Evolutionary conservation across 2,113 vertebrate species (phyloP), one percentile per base, ranked within the genome.

Genomic region (Coptodon bakossiorum): DNA sequence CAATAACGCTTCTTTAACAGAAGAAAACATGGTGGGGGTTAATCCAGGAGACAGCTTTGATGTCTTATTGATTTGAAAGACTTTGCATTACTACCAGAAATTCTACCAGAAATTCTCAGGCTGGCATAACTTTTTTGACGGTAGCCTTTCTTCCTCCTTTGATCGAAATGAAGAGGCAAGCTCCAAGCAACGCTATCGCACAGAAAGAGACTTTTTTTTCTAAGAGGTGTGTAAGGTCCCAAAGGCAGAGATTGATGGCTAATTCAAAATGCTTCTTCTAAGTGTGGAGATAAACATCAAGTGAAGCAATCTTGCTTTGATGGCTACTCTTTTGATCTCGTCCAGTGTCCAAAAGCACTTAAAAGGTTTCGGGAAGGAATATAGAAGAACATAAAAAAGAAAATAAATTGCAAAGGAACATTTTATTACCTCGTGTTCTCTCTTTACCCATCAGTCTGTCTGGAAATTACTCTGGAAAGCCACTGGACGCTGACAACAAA

Each of bases 211-310:
- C 52, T 73, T 78, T 50, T 76, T 68, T 17, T 7, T 3, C 40
- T 4, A 6, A 4, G 34, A 73, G 48, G 22, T 57, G 56, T 12
- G 48, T 22, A 43, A 36, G 14, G 38, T 59, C 89, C 79, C 31
- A 50, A 83, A 83, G 76, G 87, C 48, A 78, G 38, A 79, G 19
- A 59, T 38, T 61, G 87, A 81, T 27, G 59, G 79, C 66, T 76
- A 54, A 86, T 80, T 71, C 17, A 19, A 80, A 82, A 78, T 85
- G 71, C 53, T 54, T 45, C 79, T 73, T 61, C 40, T 90, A 27
- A 86, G 53, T 22, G 81, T 79, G 36, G 50, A 84, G 59, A 82
- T 76, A 89, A 89, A 90, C 89, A 92, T 63, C 59, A 34, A 84
- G 68, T 80, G 43, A 76, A 85, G 48, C 61, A 57, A 50, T 43